phyloP scores from a whole-genome alignment of 2,888 invertebrate genomes.

The Brassicogethes aeneus region DNA sequence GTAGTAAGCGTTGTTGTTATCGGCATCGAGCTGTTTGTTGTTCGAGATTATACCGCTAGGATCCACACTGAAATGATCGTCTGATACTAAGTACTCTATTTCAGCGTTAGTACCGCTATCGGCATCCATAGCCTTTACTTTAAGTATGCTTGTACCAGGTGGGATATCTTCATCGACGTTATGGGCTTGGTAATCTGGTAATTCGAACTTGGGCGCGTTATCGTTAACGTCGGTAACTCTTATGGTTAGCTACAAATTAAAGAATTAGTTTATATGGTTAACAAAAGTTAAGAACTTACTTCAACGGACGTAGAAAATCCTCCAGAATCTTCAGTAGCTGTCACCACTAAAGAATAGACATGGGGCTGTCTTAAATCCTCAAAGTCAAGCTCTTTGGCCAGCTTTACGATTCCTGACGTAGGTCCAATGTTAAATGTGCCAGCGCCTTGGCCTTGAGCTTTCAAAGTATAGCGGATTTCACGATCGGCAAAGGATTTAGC shows the following conservation, averaged over 20 bases:
- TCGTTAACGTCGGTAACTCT: slow-evolving; percentile 96
- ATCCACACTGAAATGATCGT: slow-evolving; percentile 92
- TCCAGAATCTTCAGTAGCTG: slow-evolving; percentile 95
- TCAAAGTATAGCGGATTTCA: slow-evolving; percentile 90
- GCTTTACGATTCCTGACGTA: slow-evolving; percentile 88
- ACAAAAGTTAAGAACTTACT: slow-evolving; percentile 43
- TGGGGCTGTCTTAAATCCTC: slow-evolving; percentile 93
- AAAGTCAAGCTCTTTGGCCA: slow-evolving; percentile 93
- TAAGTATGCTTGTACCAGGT: slow-evolving; percentile 83
- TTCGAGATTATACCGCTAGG: slow-evolving; percentile 88
- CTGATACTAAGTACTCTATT: slow-evolving; percentile 84
- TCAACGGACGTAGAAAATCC: slow-evolving; percentile 93
- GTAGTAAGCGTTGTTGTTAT: slow-evolving; percentile 93
- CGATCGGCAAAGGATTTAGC: slow-evolving; percentile 96
- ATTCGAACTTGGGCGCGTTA: slow-evolving; percentile 92
- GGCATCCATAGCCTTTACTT: slow-evolving; percentile 91
- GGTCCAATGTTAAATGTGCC: slow-evolving; percentile 94
- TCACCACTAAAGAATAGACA: slow-evolving; percentile 85
- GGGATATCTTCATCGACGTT: slow-evolving; percentile 94
- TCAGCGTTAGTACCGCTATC: slow-evolving; percentile 94
- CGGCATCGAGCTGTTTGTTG: slow-evolving; percentile 88
- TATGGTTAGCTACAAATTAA: slow-evolving; percentile 68
- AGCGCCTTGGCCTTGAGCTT: slow-evolving; percentile 88
- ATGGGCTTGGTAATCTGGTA: slow-evolving; percentile 94
- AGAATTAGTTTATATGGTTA: slow-evolving; percentile 1